Percentiles rank a stretch among this genome's conserved stretches.
Conservation (phyloP, 2,888 invertebrate species). For the Catocala fraxini region DNA sequence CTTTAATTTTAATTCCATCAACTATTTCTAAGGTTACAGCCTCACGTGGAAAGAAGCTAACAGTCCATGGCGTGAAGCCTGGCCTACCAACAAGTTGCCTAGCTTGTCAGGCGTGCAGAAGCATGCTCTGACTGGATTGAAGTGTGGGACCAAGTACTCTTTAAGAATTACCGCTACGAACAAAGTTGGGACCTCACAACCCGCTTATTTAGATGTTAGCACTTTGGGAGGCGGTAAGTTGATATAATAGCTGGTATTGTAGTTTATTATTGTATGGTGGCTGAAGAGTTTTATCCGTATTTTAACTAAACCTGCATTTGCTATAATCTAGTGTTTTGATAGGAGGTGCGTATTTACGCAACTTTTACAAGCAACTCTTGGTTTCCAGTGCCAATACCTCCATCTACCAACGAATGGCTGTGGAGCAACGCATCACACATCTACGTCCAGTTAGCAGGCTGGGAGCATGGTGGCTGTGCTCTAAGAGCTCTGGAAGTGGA, state of each 20-base stretch:
- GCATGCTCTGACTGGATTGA: slow-evolving; percentile 90
- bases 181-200: slow-evolving; percentile 93
- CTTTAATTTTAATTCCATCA: not conserved
- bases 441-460: slow-evolving; percentile 92
- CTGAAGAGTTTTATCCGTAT: no score
- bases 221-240: slow-evolving; percentile 87
- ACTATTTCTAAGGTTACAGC: slow-evolving; percentile 74
- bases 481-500: slow-evolving; percentile 93
- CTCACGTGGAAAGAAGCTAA: slow-evolving; percentile 84
- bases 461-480: slow-evolving; percentile 95
- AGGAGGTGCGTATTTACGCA: not conserved
- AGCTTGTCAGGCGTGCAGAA: slow-evolving; percentile 86
- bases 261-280: not conserved
- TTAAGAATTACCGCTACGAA: slow-evolving; percentile 94
- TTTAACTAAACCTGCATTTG: not conserved
- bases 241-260: not conserved
- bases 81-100: slow-evolving; percentile 86
- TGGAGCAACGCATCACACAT: slow-evolving; percentile 93
- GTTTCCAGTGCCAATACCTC: slow-evolving; percentile 88
- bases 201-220: slow-evolving; percentile 89
- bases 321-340: not conserved
- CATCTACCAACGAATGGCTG: slow-evolving; percentile 92
- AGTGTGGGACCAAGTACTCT: slow-evolving; percentile 95
- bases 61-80: slow-evolving; percentile 88
- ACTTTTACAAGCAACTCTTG: no score